These are phyloP conservation scores for Pelusios castaneus DNA, from an alignment of 2,113 vertebrate species.

Conservation along the genomic window DNA sequence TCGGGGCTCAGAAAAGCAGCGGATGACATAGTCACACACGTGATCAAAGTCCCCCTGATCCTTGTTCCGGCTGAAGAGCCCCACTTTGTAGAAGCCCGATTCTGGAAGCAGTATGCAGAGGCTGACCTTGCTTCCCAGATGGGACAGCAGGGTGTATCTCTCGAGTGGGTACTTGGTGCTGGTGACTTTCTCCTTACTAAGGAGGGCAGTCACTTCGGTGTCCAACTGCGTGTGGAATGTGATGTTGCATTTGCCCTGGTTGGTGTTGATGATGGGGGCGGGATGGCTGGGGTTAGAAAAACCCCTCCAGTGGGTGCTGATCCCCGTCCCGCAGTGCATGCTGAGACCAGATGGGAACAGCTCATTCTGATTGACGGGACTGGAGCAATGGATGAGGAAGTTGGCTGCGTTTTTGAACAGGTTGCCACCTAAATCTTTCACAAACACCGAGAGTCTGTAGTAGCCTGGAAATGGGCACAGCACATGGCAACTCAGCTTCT, in stretches of 20 bases:
- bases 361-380: constrained; percentile 46
- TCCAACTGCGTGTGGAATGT: constrained; percentile 71
- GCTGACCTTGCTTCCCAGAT: constrained; percentile 80
- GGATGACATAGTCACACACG: constrained; percentile 80
- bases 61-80: constrained; percentile 71
- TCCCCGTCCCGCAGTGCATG: constrained; percentile 77
- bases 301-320: constrained; percentile 68
- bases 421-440: constrained; percentile 74
- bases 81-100: constrained; percentile 75
- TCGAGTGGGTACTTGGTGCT: constrained; percentile 44
- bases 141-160: constrained; percentile 79
- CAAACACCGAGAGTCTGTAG: constrained; percentile 80
- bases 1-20: constrained; percentile 60
- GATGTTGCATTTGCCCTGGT: constrained; percentile 82
- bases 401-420: constrained; percentile 79
- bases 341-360: constrained; percentile 79
- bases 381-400: constrained; percentile 77
- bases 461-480: constrained; percentile 78
- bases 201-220: constrained; percentile 31
- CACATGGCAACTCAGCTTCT: constrained; percentile 76
- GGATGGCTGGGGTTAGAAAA: constrained; percentile 80
- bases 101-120: constrained; percentile 70
- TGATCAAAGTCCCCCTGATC: constrained; percentile 71
- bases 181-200: constrained; percentile 46
- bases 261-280: constrained; percentile 73